A percentile compares a stretch with the other conserved stretches of the same genome.
Evolutionary conservation across 2,113 vertebrate genomes (phyloP).

Genomic region (western clawed frog (Xenopus tropicalis)): DNA sequence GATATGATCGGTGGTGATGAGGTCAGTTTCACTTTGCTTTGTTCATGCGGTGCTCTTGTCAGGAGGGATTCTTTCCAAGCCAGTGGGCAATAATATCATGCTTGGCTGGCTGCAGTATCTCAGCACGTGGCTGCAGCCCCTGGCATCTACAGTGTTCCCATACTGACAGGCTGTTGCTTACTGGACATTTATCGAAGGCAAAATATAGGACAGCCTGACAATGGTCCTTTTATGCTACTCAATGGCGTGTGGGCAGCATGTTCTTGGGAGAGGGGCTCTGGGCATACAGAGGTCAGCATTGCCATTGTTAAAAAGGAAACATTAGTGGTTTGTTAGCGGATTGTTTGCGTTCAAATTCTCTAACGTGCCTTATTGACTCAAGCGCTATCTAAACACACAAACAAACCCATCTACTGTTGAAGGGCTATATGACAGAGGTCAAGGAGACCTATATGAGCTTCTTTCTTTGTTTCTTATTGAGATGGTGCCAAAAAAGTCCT

Average conservation of each 20-base stretch:
- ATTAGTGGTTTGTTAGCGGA: slow-evolving; percentile 3
- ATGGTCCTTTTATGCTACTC: slow-evolving; percentile 9
- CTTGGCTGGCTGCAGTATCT: slow-evolving; percentile 25
- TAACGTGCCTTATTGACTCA: not conserved
- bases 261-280: not conserved
- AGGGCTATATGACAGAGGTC: not conserved
- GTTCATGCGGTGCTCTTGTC: slow-evolving; percentile 53
- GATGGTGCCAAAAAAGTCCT: too few relatives aligned
- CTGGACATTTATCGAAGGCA: slow-evolving; percentile 26
- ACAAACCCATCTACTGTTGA: not conserved
- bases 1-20: slow-evolving; percentile 59
- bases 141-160: slow-evolving; percentile 28
- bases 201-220: slow-evolving; percentile 26
- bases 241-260: not conserved
- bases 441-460: too few relatives aligned
- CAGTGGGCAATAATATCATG: slow-evolving; percentile 41
- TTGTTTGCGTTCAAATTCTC: not conserved
- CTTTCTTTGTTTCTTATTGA: too few relatives aligned
- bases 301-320: not conserved
- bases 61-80: slow-evolving; percentile 55
- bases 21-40: slow-evolving; percentile 56
- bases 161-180: slow-evolving; percentile 23
- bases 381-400: not conserved
- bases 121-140: slow-evolving; percentile 33
- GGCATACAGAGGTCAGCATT: slow-evolving; percentile 10